These are phyloP conservation scores for Campylorhamphus procurvoides DNA, from an alignment of 2,113 vertebrate species.

Conservation along the genomic window DNA sequence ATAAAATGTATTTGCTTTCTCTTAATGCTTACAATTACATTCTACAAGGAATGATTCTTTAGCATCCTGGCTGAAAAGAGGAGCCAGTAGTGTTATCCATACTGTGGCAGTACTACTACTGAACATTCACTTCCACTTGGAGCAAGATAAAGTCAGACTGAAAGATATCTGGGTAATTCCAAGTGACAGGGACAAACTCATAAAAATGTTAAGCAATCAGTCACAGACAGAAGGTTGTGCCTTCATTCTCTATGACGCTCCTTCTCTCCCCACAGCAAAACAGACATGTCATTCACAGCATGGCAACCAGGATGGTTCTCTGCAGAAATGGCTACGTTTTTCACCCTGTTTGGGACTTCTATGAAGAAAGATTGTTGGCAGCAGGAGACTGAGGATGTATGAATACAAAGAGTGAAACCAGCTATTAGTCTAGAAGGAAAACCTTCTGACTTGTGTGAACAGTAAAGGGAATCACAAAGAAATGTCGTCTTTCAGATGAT, in stretches of 20 bases:
- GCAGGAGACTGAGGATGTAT: not conserved
- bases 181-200: not conserved
- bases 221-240: not conserved
- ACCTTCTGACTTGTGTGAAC: not conserved
- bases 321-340: not conserved
- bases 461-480: not conserved
- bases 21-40: fast-evolving
- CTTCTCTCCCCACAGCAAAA: not conserved
- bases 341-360: not conserved
- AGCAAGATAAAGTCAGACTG: not conserved
- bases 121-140: not conserved
- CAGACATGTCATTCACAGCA: not conserved
- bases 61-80: not conserved
- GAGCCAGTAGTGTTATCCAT: not conserved
- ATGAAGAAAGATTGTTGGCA: not conserved
- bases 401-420: not conserved
- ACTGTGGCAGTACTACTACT: not conserved
- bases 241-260: not conserved
- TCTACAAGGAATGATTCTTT: not conserved
- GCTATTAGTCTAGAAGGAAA: not conserved
- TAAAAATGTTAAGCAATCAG: not conserved
- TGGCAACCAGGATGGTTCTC: fast-evolving
- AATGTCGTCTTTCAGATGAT: not conserved
- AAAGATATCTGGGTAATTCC: not conserved
- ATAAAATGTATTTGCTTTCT: not conserved